These are phyloP conservation scores for Echinops telfairi DNA, from an alignment of 2,113 vertebrate species.

Conservation along the genomic window DNA sequence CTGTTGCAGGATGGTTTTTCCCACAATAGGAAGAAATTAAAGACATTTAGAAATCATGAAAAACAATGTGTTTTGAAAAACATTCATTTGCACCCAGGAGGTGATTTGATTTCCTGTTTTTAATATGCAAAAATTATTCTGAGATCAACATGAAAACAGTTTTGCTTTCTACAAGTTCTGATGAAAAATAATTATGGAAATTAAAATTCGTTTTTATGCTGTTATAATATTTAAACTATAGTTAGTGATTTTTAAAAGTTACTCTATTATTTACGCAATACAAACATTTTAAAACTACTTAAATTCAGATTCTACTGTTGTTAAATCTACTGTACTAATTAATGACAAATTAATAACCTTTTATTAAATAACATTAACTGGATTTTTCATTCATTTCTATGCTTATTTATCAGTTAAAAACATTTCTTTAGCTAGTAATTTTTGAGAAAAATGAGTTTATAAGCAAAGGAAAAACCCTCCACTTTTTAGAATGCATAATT, in stretches of 20 bases:
- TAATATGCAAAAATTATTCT: constrained; percentile 69
- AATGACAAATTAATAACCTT: constrained; percentile 42
- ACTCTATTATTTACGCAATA: constrained; percentile 28
- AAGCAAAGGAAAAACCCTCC: neutral
- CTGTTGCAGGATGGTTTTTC: constrained; percentile 83
- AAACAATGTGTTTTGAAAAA: constrained; percentile 78
- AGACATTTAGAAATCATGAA: constrained; percentile 80
- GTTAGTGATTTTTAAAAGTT: constrained; percentile 50
- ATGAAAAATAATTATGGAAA: constrained; percentile 65
- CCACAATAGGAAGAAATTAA: constrained; percentile 69
- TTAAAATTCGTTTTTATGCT: constrained; percentile 67
- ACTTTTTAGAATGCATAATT: constrained; percentile 42
- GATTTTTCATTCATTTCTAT: constrained; percentile 41
- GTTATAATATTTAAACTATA: constrained; percentile 61
- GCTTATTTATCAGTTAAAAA: constrained; percentile 50
- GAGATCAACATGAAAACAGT: constrained; percentile 55
- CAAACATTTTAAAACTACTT: constrained; percentile 57
- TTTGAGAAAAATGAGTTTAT: constrained; percentile 59
- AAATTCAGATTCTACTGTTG: constrained; percentile 64
- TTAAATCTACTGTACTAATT: constrained; percentile 47
- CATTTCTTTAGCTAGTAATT: neutral
- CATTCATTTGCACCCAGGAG: constrained; percentile 72
- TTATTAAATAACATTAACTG: constrained; percentile 52
- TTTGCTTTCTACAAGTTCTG: constrained; percentile 63
- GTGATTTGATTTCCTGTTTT: constrained; percentile 73